Percentiles rank a stretch among this genome's conserved stretches.
Evolutionary conservation across 2,888 invertebrate genomes (phyloP).

Genomic region (Phasia obesa): DNA sequence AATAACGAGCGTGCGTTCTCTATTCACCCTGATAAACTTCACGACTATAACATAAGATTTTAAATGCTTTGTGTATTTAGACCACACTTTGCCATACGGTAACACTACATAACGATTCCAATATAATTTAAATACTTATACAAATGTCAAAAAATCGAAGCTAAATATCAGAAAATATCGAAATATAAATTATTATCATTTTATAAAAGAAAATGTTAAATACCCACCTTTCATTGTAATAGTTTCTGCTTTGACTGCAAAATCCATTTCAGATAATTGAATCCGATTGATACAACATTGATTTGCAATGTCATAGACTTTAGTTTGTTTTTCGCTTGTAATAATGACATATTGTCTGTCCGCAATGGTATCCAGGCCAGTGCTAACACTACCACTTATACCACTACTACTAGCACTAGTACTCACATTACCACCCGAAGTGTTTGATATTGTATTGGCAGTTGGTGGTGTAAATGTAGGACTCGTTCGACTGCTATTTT

Average conservation of each 20-base stretch:
- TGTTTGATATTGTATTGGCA: constrained; percentile 80
- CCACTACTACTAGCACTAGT: constrained; percentile 77
- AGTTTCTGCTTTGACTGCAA: constrained; percentile 96
- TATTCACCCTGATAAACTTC: no score
- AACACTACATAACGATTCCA: no score
- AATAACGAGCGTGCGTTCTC: no score
- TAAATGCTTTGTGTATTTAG: no score
- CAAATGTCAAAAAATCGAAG: no score
- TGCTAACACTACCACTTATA: constrained; percentile 79
- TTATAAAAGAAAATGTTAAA: no score
- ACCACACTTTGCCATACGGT: no score
- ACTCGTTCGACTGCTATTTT: constrained; percentile 89
- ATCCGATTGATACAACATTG: constrained; percentile 97
- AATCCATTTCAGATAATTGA: constrained; percentile 95
- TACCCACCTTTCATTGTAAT: constrained; percentile 92
- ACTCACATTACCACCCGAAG: constrained; percentile 75
- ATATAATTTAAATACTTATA: no score
- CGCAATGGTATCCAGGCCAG: constrained; percentile 83
- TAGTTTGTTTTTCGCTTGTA: constrained; percentile 96
- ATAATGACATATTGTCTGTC: constrained; percentile 97
- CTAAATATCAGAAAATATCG: no score
- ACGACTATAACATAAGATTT: no score
- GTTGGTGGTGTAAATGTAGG: constrained; percentile 86
- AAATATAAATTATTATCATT: no score
- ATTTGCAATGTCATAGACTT: constrained; percentile 96